These are phyloP conservation scores for Choloepus hoffmanni DNA, from an alignment of 2,113 vertebrate genomes.

Conservation along the genomic window DNA sequence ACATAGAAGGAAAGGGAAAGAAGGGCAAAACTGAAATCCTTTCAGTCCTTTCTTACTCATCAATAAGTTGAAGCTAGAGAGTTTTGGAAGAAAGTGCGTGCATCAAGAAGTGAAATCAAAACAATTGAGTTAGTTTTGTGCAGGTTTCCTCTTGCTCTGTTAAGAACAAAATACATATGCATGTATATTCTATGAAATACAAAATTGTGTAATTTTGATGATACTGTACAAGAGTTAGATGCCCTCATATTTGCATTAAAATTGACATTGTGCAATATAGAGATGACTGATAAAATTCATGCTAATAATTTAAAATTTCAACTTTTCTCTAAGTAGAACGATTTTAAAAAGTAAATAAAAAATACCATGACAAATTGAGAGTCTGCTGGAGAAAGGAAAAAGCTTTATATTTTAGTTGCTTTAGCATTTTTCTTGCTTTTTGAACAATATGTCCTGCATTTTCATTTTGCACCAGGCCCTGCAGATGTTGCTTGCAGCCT, in stretches of 20 bases:
- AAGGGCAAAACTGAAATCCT: neutral
- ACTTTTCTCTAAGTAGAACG: neutral
- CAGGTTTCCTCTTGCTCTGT: neutral
- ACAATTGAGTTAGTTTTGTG: neutral
- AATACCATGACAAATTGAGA: neutral
- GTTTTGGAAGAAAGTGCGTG: neutral
- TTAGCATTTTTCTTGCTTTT: neutral
- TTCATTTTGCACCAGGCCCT: neutral
- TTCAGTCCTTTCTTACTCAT: neutral
- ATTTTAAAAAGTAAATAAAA: conserved; percentile 10
- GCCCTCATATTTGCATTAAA: neutral
- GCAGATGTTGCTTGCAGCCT: neutral
- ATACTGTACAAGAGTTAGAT: neutral
- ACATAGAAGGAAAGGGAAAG: neutral
- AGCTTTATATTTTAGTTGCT: neutral
- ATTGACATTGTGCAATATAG: neutral
- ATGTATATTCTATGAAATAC: neutral
- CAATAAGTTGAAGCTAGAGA: neutral
- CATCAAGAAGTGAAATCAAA: neutral
- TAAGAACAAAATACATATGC: neutral
- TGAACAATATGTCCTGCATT: neutral
- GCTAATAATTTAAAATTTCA: neutral
- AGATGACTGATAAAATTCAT: neutral
- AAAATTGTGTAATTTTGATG: neutral
- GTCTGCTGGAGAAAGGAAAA: neutral